phyloP scores from a whole-genome alignment of 2,113 vertebrate species.

The Spermophilus dauricus region DNA sequence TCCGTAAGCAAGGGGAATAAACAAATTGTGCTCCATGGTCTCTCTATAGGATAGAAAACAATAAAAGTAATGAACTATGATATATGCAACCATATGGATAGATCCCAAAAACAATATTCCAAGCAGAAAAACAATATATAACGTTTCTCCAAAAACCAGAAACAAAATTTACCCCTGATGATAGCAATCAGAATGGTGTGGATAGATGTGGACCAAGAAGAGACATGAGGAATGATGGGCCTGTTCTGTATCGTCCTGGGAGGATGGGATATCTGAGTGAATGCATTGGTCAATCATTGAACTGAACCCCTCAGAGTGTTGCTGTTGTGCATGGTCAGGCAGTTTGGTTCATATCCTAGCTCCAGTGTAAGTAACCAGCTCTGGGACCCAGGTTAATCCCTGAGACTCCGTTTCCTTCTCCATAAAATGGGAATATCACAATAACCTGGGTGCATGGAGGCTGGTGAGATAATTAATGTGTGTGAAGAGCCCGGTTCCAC shows the following conservation, averaged over 20 bases:
- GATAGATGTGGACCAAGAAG: background rate
- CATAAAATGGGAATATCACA: background rate
- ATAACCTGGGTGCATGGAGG: rapidly evolving
- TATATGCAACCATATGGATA: rapidly evolving
- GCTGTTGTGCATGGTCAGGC: background rate
- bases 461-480: background rate
- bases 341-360: background rate
- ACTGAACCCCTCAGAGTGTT: background rate
- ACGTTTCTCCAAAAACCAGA: background rate
- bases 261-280: background rate
- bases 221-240: rapidly evolving
- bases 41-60: background rate
- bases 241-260: rapidly evolving
- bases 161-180: background rate
- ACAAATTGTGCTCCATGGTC: rapidly evolving
- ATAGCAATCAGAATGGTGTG: rapidly evolving
- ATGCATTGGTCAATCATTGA: background rate
- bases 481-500: background rate
- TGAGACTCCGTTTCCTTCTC: background rate
- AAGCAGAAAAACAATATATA: background rate
- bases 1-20: background rate
- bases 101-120: background rate
- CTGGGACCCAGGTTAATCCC: background rate
- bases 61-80: background rate
- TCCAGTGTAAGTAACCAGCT: background rate